Conservation (phyloP, 2,797 vertebrate species). For the Neopelma chrysocephalum region DNA sequence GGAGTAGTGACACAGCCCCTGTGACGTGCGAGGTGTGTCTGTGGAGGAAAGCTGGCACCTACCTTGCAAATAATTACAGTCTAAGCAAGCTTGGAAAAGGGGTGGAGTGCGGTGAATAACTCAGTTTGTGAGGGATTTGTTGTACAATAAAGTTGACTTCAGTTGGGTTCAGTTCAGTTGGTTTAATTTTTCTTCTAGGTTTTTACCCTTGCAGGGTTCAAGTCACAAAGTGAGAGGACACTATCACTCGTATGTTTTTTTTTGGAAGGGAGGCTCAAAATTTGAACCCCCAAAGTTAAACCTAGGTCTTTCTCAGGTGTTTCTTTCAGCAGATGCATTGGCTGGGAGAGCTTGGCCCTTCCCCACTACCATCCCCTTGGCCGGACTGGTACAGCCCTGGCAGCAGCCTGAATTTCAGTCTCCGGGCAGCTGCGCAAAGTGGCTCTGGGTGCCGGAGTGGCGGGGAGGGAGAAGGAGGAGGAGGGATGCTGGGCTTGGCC, state of each 20-base stretch:
- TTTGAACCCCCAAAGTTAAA: background rate
- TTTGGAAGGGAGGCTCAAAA: background rate
- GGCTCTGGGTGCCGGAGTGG: background rate
- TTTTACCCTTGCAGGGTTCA: background rate
- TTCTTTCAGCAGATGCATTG: background rate
- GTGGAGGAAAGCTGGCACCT: slow-evolving; percentile 7
- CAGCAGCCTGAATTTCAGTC: background rate
- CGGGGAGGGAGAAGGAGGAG: background rate
- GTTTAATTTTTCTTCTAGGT: background rate
- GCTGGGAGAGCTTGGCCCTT: background rate
- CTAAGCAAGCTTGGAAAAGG: background rate
- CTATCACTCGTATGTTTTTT: background rate
- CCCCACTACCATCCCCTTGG: background rate
- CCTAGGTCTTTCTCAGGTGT: rapidly evolving
- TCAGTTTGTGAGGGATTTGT: background rate
- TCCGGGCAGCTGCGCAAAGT: background rate
- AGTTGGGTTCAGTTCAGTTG: background rate
- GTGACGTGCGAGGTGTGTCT: background rate
- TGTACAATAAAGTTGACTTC: background rate
- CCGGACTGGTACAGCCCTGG: background rate
- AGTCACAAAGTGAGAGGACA: background rate
- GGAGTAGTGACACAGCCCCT: background rate
- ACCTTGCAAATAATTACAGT: background rate
- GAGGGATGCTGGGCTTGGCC: background rate
- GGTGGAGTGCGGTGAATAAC: background rate